Percentiles rank a stretch among this genome's conserved stretches.
These are phyloP conservation scores for Lasioglossum marginatum DNA, from an alignment of 2,888 invertebrate species.

Conservation along the genomic window DNA sequence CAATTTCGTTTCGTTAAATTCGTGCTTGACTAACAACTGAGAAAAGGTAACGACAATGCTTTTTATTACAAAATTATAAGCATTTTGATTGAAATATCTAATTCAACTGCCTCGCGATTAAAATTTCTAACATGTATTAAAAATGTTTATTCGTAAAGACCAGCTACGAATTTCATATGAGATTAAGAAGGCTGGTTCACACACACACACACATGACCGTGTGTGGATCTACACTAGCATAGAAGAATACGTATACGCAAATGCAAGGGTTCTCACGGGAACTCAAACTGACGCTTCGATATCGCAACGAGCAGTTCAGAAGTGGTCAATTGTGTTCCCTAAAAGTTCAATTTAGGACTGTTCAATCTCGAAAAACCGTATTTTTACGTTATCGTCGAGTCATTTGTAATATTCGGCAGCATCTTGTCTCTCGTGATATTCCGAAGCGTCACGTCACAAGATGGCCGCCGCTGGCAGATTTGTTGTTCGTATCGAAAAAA, in stretches of 20 bases:
- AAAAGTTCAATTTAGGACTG: too few species aligned
- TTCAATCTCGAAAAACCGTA: neutral
- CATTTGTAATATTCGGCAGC: neutral
- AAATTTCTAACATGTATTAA: neutral
- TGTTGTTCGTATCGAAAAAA: neutral
- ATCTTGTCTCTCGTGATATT: neutral
- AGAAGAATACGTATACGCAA: too few species aligned
- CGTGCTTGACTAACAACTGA: slow-evolving; percentile 11
- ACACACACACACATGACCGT: too few species aligned
- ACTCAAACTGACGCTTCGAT: neutral
- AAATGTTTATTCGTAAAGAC: neutral
- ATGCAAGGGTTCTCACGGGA: too few species aligned
- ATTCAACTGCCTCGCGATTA: neutral
- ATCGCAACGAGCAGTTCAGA: too few species aligned
- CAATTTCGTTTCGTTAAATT: slow-evolving; percentile 26
- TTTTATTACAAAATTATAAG: neutral
- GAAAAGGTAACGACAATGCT: slow-evolving; percentile 39
- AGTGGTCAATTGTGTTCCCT: too few species aligned
- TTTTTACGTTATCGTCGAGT: neutral
- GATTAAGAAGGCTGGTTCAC: too few species aligned
- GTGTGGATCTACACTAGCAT: too few species aligned
- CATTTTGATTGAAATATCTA: neutral
- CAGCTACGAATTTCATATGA: neutral
- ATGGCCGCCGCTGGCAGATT: neutral
- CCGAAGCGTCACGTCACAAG: neutral